Conservation (phyloP, 2,113 vertebrate genomes). For the Phaethornis superciliosus region DNA sequence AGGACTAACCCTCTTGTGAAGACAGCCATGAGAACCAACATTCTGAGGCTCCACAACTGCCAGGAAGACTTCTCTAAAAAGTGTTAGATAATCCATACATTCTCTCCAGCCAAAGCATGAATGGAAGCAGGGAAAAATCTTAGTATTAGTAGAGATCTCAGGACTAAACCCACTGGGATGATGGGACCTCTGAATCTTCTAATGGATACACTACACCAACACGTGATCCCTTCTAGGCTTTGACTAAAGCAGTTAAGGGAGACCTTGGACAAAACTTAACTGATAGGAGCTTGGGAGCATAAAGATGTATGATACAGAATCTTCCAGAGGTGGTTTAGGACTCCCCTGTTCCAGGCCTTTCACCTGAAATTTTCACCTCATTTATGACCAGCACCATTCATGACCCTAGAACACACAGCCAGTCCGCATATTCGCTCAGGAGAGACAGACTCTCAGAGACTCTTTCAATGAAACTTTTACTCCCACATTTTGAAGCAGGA, state of each 20-base stretch:
- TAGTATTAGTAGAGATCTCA: not conserved
- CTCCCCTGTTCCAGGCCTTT: not conserved
- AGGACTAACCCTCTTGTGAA: constrained; percentile 30
- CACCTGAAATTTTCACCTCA: not conserved
- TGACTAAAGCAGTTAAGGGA: not conserved
- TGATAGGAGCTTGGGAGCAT: not conserved
- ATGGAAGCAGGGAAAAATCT: not conserved
- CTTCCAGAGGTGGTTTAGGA: not conserved
- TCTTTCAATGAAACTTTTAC: not conserved
- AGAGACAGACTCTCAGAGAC: not conserved
- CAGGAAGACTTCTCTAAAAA: constrained; percentile 13
- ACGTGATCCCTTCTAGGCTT: not conserved
- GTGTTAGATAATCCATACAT: constrained; percentile 1
- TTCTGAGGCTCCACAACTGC: constrained; percentile 2
- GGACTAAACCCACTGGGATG: not conserved
- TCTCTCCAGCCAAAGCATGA: not conserved
- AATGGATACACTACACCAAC: not conserved
- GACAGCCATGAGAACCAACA: constrained; percentile 14
- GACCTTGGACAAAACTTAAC: not conserved
- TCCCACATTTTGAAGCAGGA: not conserved
- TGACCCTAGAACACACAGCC: not conserved
- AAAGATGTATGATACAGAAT: not conserved
- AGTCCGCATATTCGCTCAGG: not conserved
- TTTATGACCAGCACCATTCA: not conserved
- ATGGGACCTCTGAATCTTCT: not conserved